A percentile compares a stretch with the other conserved stretches of the same genome.
phyloP scores from a whole-genome alignment of 2,797 vertebrate species.

The Phoxinus dragarum region DNA sequence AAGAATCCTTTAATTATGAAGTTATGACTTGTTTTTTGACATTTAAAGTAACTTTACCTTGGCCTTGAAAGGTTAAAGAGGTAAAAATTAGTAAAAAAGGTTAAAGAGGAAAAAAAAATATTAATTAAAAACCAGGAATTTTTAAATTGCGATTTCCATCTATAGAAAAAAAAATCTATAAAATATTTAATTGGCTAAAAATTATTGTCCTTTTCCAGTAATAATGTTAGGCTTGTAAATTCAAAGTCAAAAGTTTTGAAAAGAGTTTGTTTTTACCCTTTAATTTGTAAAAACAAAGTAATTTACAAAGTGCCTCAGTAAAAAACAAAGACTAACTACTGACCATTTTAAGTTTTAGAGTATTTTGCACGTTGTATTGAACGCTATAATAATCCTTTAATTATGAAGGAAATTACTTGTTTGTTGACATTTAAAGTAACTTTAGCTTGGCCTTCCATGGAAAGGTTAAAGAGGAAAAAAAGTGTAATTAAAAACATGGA shows the following conservation, averaged over 20 bases:
- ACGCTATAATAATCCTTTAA: not conserved
- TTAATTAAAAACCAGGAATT: not conserved
- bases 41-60: not conserved
- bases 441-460: not conserved
- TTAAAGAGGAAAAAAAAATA: not conserved
- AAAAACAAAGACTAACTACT: not conserved
- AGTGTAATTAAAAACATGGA: not conserved
- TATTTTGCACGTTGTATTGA: not conserved
- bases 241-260: not conserved
- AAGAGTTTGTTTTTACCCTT: not conserved
- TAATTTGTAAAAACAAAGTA: not conserved
- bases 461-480: not conserved
- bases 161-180: not conserved
- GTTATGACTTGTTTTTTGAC: not conserved
- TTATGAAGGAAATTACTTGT: constrained; percentile 9
- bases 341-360: not conserved
- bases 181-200: not conserved
- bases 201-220: not conserved
- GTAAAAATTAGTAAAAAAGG: not conserved
- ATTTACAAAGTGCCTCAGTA: not conserved
- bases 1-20: not conserved
- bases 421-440: not conserved
- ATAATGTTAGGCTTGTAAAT: not conserved
- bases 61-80: not conserved
- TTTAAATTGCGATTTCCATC: not conserved